A percentile compares a stretch with the other conserved stretches of the same genome.
phyloP scores from a whole-genome alignment of 2,113 vertebrate species.

The Felis chaus region DNA sequence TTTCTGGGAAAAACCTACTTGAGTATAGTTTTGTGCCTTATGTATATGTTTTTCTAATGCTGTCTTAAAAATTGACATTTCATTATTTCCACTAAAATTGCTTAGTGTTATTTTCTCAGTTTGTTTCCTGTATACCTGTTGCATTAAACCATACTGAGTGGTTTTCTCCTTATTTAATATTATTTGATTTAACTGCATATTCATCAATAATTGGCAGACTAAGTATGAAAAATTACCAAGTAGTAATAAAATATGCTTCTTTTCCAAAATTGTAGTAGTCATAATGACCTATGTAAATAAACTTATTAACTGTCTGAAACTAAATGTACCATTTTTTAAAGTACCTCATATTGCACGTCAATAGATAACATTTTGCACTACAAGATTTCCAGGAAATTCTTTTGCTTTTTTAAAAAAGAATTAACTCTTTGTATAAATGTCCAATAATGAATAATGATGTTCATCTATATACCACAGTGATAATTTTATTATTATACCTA shows the following conservation, averaged over 20 bases:
- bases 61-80: neutral
- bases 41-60: neutral
- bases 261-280: conserved; percentile 7
- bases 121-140: conserved; percentile 57
- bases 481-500: neutral
- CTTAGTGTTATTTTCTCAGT: conserved; percentile 41
- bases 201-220: neutral
- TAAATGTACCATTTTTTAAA: conserved; percentile 43
- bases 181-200: neutral
- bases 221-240: conserved; percentile 5
- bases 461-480: neutral
- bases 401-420: neutral
- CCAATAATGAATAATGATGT: neutral
- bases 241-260: neutral
- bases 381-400: conserved; percentile 17
- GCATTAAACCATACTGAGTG: conserved; percentile 4
- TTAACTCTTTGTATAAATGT: neutral
- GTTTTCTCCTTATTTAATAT: conserved; percentile 47
- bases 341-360: neutral
- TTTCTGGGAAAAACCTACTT: conserved; percentile 10
- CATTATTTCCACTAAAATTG: conserved; percentile 42
- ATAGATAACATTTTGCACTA: neutral
- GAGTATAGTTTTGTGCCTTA: conserved; percentile 4
- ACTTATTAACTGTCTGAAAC: neutral
- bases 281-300: neutral